A percentile compares a stretch with the other conserved stretches of the same genome.
These are phyloP conservation scores for Dasysyrphus tricinctus DNA, from an alignment of 2,888 invertebrate genomes.

Conservation along the genomic window DNA sequence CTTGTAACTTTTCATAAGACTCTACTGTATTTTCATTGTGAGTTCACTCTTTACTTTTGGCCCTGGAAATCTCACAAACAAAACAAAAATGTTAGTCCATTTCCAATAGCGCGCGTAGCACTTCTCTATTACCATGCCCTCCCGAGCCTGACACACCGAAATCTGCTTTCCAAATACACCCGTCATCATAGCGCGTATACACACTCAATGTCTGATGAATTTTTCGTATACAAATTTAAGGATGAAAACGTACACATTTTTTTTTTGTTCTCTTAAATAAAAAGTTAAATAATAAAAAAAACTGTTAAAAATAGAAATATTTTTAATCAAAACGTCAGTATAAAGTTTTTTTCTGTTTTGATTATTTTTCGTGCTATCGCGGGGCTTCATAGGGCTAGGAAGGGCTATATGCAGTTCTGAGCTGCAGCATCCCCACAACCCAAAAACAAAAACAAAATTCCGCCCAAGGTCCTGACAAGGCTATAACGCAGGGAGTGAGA, in stretches of 20 bases:
- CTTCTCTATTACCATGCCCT: slow-evolving; percentile 38
- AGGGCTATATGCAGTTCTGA: not conserved
- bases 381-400: not conserved
- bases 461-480: slow-evolving; percentile 20
- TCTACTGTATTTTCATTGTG: slow-evolving; percentile 23
- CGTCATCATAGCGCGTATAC: slow-evolving; percentile 51
- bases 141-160: slow-evolving; percentile 45
- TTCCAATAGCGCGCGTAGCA: slow-evolving; percentile 34
- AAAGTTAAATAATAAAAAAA: slow-evolving; percentile 43
- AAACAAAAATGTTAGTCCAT: slow-evolving; percentile 14
- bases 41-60: slow-evolving; percentile 34
- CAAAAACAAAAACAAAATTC: not conserved
- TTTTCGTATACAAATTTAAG: slow-evolving; percentile 63
- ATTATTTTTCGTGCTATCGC: slow-evolving; percentile 72
- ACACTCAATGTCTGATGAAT: slow-evolving; percentile 40
- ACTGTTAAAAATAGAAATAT: slow-evolving; percentile 74
- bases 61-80: slow-evolving; percentile 4
- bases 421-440: not conserved
- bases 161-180: slow-evolving; percentile 34
- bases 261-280: slow-evolving; percentile 30
- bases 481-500: not conserved
- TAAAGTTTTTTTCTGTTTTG: slow-evolving; percentile 73
- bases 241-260: slow-evolving; percentile 49
- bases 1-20: not conserved
- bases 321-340: slow-evolving; percentile 75